These are phyloP conservation scores for Pseudomyrmex concolor DNA, from an alignment of 1,140 invertebrate species.

Conservation along the genomic window DNA sequence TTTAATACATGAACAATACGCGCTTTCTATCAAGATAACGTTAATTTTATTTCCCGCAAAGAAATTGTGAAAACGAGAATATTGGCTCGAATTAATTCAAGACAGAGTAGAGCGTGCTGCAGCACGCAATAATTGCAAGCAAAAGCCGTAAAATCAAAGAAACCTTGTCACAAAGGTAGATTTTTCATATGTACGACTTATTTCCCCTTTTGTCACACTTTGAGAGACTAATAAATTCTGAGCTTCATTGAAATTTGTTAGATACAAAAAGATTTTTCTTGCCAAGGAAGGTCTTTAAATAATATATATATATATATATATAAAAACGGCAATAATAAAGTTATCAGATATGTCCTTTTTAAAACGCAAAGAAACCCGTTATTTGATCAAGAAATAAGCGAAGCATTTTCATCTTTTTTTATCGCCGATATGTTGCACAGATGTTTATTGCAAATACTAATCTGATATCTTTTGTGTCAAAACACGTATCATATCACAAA, in stretches of 20 bases:
- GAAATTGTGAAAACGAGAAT: not conserved
- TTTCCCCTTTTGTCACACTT: not conserved
- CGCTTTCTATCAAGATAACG: not conserved
- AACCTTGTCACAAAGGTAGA: not conserved
- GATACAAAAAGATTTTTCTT: not conserved
- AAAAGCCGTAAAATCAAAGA: not conserved
- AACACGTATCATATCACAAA: too few relatives aligned
- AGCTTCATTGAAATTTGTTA: not conserved
- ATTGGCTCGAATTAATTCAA: not conserved
- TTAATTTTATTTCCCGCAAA: not conserved
- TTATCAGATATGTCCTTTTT: too few relatives aligned
- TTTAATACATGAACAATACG: too few relatives aligned
- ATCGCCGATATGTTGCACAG: too few relatives aligned
- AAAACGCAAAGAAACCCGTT: not conserved
- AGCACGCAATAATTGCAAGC: not conserved
- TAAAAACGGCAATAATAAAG: not conserved
- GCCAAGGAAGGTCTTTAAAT: not conserved
- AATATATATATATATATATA: too few relatives aligned
- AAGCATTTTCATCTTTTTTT: too few relatives aligned
- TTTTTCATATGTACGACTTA: not conserved
- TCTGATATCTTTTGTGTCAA: too few relatives aligned
- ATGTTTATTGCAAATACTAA: too few relatives aligned
- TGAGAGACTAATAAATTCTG: constrained; percentile 7
- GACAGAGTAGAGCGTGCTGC: too few relatives aligned
- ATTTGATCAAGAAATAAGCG: too few relatives aligned